These are phyloP conservation scores for Epirrhoe tristata DNA, from an alignment of 2,888 invertebrate species.

Conservation along the genomic window DNA sequence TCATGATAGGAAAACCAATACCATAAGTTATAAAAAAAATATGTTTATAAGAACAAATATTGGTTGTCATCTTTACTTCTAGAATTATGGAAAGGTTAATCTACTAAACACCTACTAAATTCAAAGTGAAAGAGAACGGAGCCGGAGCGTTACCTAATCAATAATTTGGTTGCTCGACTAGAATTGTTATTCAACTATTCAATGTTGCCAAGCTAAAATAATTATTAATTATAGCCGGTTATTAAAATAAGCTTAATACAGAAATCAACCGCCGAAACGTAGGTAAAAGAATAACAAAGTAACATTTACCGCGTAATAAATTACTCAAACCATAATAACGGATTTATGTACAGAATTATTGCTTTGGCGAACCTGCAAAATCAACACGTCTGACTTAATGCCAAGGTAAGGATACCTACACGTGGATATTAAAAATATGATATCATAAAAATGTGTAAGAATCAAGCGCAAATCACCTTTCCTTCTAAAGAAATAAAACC, in stretches of 20 bases:
- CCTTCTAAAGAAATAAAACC: too few relatives aligned
- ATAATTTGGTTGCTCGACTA: background rate
- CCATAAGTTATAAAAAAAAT: background rate
- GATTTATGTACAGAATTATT: slow-evolving; percentile 56
- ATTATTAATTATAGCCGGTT: background rate
- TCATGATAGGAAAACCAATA: background rate
- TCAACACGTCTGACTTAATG: slow-evolving; percentile 62
- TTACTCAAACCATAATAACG: slow-evolving; percentile 53
- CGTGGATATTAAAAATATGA: slow-evolving; percentile 56
- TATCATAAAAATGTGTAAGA: background rate
- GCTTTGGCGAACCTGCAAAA: slow-evolving; percentile 56
- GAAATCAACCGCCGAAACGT: slow-evolving; percentile 7
- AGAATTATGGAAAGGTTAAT: too few relatives aligned
- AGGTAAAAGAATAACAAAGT: slow-evolving; percentile 36
- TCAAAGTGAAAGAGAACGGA: too few relatives aligned
- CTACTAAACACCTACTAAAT: too few relatives aligned
- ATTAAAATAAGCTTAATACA: slow-evolving; percentile 12
- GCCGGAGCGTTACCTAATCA: too few relatives aligned
- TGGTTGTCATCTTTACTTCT: too few relatives aligned
- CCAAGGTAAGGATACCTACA: slow-evolving; percentile 51
- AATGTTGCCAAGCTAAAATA: background rate
- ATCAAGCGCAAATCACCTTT: background rate
- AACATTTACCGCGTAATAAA: slow-evolving; percentile 46
- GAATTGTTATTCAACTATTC: background rate
- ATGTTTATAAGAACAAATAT: background rate